These are phyloP conservation scores for Palythoa heliodiscus DNA, from an alignment of 92 coral and sea anemone species.

Conservation along the genomic window DNA sequence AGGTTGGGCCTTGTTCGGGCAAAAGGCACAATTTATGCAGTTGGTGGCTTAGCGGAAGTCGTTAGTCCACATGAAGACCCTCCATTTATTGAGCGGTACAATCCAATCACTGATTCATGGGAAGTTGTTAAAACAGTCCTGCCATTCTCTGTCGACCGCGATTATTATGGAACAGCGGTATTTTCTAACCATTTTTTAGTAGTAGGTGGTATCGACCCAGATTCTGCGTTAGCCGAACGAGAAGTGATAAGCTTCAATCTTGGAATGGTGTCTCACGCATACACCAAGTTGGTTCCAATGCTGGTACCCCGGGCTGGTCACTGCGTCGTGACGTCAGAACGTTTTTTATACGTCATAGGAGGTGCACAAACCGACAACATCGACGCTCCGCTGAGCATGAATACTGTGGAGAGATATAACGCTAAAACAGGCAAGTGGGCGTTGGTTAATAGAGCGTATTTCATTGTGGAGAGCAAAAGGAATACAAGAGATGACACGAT, in stretches of 20 bases:
- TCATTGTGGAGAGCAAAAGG: no score
- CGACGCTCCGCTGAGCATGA: conserved; percentile 52
- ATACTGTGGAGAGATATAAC: conserved; percentile 79
- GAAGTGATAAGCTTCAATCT: conserved; percentile 59
- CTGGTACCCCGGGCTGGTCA: conserved; percentile 78
- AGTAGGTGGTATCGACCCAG: conserved; percentile 62
- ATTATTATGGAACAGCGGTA: conserved; percentile 69
- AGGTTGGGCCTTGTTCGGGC: conserved; percentile 70
- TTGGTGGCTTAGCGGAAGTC: conserved; percentile 88
- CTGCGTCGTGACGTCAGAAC: conserved; percentile 66
- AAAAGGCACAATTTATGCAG: conserved; percentile 56
- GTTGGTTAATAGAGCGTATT: no score
- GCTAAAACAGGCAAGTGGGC: conserved; percentile 50
- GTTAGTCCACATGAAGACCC: conserved; percentile 60
- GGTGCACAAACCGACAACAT: conserved; percentile 66
- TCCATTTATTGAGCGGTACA: conserved; percentile 82
- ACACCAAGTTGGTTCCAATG: conserved; percentile 50
- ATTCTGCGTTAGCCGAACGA: conserved; percentile 54
- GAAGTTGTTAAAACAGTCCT: conserved; percentile 47
- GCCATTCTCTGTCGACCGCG: conserved; percentile 75
- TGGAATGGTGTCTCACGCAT: conserved; percentile 30
- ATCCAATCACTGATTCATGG: conserved; percentile 76
- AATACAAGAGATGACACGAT: no score
- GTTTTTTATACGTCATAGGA: conserved; percentile 77
- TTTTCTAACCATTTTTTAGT: conserved; percentile 57